Percentiles rank a stretch among this genome's conserved stretches.
phyloP scores from a whole-genome alignment of 1,140 invertebrate genomes.

The Bradynema listronoti region DNA sequence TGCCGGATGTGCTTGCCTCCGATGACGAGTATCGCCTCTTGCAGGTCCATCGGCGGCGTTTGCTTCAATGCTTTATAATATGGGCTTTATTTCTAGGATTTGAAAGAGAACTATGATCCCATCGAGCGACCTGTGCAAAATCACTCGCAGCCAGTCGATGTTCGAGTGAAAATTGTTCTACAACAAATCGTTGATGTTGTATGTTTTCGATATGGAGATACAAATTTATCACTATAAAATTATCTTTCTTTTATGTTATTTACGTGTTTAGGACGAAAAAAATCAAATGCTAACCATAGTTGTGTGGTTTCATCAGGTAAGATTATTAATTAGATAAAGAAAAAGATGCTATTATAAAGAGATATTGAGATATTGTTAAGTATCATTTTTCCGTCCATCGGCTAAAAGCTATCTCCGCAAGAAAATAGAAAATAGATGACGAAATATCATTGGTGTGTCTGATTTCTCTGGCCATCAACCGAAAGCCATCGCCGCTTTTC shows the following conservation, averaged over 20 bases:
- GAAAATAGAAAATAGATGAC: no score
- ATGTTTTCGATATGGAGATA: slow-evolving; percentile 5
- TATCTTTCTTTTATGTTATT: not conserved
- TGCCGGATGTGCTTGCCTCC: slow-evolving; percentile 1
- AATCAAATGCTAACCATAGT: slow-evolving; percentile 54
- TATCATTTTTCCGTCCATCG: no score
- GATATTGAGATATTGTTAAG: no score
- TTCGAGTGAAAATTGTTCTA: slow-evolving; percentile 91
- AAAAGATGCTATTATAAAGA: no score
- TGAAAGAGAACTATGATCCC: slow-evolving; percentile 72
- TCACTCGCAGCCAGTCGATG: slow-evolving; percentile 85
- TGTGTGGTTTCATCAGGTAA: slow-evolving; percentile 45
- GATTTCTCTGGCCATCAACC: no score
- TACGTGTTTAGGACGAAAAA: slow-evolving; percentile 56
- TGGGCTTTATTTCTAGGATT: slow-evolving; percentile 30
- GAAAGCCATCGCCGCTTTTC: no score
- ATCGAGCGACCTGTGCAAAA: slow-evolving; percentile 91
- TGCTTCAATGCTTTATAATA: not conserved
- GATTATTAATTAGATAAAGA: no score
- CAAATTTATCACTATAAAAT: not conserved
- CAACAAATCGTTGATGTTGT: slow-evolving; percentile 97
- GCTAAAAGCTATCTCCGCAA: no score
- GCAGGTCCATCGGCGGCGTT: slow-evolving; percentile 9
- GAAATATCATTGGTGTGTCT: no score
- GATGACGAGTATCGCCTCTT: slow-evolving; percentile 28